Base-by-base conservation (phyloP, 2,113 vertebrate species). In the Pao palembangensis region DNA sequence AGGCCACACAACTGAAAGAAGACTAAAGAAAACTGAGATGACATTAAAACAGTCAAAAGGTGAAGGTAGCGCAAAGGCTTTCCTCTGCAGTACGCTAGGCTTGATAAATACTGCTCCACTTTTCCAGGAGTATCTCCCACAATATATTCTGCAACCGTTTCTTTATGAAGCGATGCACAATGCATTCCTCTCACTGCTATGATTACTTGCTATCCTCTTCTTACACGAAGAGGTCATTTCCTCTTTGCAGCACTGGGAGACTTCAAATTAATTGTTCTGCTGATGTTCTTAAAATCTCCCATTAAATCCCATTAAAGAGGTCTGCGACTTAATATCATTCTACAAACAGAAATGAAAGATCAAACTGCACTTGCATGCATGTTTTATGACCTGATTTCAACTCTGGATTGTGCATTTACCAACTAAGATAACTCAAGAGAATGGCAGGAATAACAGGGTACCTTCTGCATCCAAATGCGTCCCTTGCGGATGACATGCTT, bases 391-490 rank as follows among this genome's bases (percentile, higher is more conserved):
- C 34, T 38, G 34, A 12, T 28, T 28, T 28, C 6, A 28, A 28
- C 25, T 28, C 25, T 28, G 25, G 25, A 28, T 1, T 6, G 25
- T 5, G 25, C 25, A 28, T 28, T 28, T 28, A 52, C 3, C 6
- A 55, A 25, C 0, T 54, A 21, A 4, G 38, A 61, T 2, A 51
- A 42, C 1, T 50, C 14, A 25, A 51, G n/a, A 20, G 17, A 60
- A 51, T 14, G 10, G 42, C 6, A 13, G 17, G 31, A 65, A 25
- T 1, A 11, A 16, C 17, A 19, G 73, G 87, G 62, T 82, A 98
- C 97, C 94, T 98, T 98, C 85, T 98, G 94, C 96, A 99, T 98
- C 93, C 94, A 98, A 90, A 99, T 98, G 70, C 95, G 93, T 73
- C 95, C 97, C 84, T 95, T 98, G 46, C 96, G 92, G 87, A 98